A percentile compares a stretch with the other conserved stretches of the same genome.
phyloP scores from a whole-genome alignment of 2,797 vertebrate species.

The Megalops cyprinoides region DNA sequence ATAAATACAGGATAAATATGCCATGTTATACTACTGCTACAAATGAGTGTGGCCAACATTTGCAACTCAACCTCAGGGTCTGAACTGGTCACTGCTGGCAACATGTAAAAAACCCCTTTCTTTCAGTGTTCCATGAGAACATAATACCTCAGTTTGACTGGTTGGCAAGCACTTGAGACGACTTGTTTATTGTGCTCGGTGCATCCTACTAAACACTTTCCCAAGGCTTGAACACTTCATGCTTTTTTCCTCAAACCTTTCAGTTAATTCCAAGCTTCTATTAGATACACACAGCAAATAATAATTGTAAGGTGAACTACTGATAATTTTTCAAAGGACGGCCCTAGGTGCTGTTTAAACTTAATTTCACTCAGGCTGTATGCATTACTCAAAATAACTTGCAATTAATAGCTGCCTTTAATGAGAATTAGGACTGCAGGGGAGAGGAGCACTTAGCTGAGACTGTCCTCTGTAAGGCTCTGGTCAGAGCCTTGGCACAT shows the following conservation, averaged over 20 bases:
- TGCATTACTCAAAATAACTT: constrained; percentile 2
- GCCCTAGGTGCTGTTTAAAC: constrained; percentile 3
- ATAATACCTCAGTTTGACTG: not conserved
- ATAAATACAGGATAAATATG: too few species aligned
- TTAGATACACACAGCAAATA: not conserved
- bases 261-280: not conserved
- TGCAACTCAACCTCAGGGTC: not conserved
- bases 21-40: not conserved
- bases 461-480: too few species aligned
- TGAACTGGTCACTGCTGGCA: not conserved
- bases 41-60: not conserved
- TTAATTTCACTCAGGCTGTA: not conserved
- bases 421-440: not conserved
- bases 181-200: not conserved
- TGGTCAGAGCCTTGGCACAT: not conserved
- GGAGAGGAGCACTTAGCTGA: not conserved
- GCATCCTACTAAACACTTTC: not conserved
- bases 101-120: not conserved
- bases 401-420: not conserved
- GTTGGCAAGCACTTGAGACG: not conserved
- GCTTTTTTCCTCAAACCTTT: not conserved
- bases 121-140: not conserved
- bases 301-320: not conserved
- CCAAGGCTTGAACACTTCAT: not conserved
- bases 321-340: not conserved